Evolutionary conservation across 2,888 invertebrate genomes (phyloP), one percentile per base, ranked within the genome.

Genomic region (Spilarctia lutea): DNA sequence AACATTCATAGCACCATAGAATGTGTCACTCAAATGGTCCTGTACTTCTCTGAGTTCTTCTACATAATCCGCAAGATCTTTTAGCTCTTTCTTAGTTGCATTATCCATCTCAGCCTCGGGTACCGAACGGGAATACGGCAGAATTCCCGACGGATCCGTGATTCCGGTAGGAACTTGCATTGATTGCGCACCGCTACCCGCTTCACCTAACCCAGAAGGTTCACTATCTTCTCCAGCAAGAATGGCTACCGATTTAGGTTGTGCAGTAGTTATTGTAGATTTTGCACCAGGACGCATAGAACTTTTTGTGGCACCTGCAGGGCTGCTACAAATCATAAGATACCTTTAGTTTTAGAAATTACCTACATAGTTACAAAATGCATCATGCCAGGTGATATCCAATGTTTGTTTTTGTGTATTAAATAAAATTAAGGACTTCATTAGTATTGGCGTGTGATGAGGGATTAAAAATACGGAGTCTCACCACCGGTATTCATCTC

Each of bases 21-120:
- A 85, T 0, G 85, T 83, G 35, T 84, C 82, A 0, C 88, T 82
- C n/a, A 92, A 82, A n/a, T 86, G 84, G 48, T 91, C 89, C 1
- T 91, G 80, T 56, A 92, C 91, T 4, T 68, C 75, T 33, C 87
- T 86, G 35, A 91, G 77, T 6, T 77, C 83, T 3, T 86, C 78
- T n/a, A 91, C 66, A 13, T 82, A 77, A 6, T 68, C 71, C 68
- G 86, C 80, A 27, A 91, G 56, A 24, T 52, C 24, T 7, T 30
- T 27, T 1, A 75, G 3, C 3, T 75, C 68, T 18, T n/a, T 42
- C 56, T 65, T 68, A 45, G 71, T 42, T 3, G 60, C 67, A 68
- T 18, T 6, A 16, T 39, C 18, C 10, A 18, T 30, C 0, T 24
- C 39, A 27, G 56, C 7, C 2, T 20, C 66, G 16, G 39, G 35